A percentile compares a stretch with the other conserved stretches of the same genome.
phyloP scores from a whole-genome alignment of 2,888 invertebrate species.

The Zygaena filipendulae region DNA sequence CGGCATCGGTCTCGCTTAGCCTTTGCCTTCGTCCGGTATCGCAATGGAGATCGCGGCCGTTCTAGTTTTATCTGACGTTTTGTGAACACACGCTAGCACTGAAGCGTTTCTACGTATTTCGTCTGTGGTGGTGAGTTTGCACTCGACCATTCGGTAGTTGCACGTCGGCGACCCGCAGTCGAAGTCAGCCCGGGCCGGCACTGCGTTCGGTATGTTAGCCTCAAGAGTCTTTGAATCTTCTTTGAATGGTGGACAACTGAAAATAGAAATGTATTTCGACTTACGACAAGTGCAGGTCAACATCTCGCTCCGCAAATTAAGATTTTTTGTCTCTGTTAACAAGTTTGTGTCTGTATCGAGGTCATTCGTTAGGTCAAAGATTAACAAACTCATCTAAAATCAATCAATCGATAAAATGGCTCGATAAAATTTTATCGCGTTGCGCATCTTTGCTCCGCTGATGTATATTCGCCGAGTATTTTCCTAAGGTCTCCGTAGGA shows the following conservation, averaged over 20 bases:
- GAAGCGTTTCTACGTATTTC: slow-evolving; percentile 34
- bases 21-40: slow-evolving; percentile 68
- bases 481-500: no score
- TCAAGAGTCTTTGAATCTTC: slow-evolving; percentile 42
- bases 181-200: slow-evolving; percentile 44
- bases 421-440: no score
- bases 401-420: no score
- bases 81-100: slow-evolving; percentile 25
- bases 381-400: no score
- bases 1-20: slow-evolving; percentile 35
- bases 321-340: no score
- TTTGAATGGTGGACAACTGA: slow-evolving; percentile 56
- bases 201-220: slow-evolving; percentile 49
- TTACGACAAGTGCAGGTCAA: neutral
- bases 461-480: no score
- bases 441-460: no score
- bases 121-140: slow-evolving; percentile 55
- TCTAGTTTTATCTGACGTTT: slow-evolving; percentile 30
- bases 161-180: slow-evolving; percentile 52
- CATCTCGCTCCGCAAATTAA: no score
- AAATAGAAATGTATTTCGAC: slow-evolving; percentile 15
- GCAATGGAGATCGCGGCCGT: slow-evolving; percentile 69
- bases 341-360: no score
- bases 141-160: slow-evolving; percentile 58
- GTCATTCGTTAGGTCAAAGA: no score